Evolutionary conservation across 2,797 vertebrate genomes (phyloP).

Genomic region (Hapalemur alaotrensis): DNA sequence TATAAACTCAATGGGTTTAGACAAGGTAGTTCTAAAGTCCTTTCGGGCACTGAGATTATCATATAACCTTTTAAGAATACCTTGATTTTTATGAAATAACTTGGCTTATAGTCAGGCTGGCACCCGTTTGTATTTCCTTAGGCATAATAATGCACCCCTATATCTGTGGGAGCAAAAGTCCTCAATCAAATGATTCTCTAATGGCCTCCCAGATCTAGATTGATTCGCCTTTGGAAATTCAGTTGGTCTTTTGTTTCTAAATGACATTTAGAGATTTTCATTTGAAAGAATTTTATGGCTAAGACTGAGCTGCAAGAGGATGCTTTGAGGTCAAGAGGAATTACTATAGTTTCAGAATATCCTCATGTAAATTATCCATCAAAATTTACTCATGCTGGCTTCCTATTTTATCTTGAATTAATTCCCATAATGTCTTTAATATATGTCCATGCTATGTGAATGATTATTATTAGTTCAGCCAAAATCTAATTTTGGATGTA

Average conservation of each 20-base stretch:
- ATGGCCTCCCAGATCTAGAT: not conserved
- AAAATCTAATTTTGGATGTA: slow-evolving; percentile 36
- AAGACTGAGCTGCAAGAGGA: slow-evolving; percentile 34
- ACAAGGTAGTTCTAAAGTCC: not conserved
- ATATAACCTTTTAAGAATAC: slow-evolving; percentile 10
- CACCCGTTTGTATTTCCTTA: not conserved
- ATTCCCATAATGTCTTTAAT: not conserved
- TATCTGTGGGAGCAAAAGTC: not conserved
- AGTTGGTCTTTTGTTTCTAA: slow-evolving; percentile 52
- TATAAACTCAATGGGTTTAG: slow-evolving; percentile 37
- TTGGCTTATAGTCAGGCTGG: not conserved
- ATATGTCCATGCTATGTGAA: slow-evolving; percentile 5
- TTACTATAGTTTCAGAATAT: slow-evolving; percentile 45
- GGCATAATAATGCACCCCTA: not conserved
- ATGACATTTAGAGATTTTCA: slow-evolving; percentile 31
- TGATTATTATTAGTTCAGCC: slow-evolving; percentile 39
- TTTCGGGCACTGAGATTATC: slow-evolving; percentile 22
- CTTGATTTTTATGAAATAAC: slow-evolving; percentile 7
- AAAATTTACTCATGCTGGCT: slow-evolving; percentile 25
- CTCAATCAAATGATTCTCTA: not conserved
- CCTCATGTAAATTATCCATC: not conserved
- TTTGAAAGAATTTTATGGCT: slow-evolving; percentile 44
- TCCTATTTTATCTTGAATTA: slow-evolving; percentile 36
- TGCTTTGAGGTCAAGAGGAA: slow-evolving; percentile 35
- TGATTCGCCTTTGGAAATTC: slow-evolving; percentile 17